These are phyloP conservation scores for Paramormyrops kingsleyae DNA, from an alignment of 2,113 vertebrate genomes.

Conservation along the genomic window DNA sequence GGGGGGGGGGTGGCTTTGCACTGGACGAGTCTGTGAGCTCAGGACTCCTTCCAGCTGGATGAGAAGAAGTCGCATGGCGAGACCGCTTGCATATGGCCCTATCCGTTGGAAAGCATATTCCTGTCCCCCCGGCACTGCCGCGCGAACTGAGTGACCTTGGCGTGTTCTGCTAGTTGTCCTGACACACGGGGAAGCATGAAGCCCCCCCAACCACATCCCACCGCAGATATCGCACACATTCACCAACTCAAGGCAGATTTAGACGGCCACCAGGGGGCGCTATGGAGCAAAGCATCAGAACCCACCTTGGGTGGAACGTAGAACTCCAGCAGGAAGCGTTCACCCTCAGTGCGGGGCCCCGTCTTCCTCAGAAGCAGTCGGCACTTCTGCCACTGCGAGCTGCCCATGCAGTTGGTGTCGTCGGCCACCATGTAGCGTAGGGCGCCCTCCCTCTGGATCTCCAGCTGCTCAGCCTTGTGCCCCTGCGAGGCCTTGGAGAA, in stretches of 20 bases:
- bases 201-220: not conserved
- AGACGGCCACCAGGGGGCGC: not conserved
- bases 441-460: constrained; percentile 89
- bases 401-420: constrained; percentile 79
- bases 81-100: not conserved
- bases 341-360: constrained; percentile 66
- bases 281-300: not conserved
- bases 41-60: not conserved
- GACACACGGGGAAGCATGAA: not conserved
- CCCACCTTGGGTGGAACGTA: constrained; percentile 93
- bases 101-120: not conserved
- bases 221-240: not conserved
- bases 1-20: not conserved
- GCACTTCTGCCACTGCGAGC: constrained; percentile 92
- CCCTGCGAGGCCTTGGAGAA: constrained; percentile 64
- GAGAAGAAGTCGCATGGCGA: not conserved
- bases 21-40: not conserved
- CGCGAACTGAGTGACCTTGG: not conserved
- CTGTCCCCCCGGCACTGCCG: not conserved
- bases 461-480: constrained; percentile 79
- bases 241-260: not conserved
- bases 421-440: constrained; percentile 95
- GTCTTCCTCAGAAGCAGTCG: constrained; percentile 83
- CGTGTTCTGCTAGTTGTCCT: not conserved
- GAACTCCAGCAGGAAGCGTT: constrained; percentile 90